Evolutionary conservation across 2,888 invertebrate species (phyloP).

Genomic region (Metallyticus violacea): DNA sequence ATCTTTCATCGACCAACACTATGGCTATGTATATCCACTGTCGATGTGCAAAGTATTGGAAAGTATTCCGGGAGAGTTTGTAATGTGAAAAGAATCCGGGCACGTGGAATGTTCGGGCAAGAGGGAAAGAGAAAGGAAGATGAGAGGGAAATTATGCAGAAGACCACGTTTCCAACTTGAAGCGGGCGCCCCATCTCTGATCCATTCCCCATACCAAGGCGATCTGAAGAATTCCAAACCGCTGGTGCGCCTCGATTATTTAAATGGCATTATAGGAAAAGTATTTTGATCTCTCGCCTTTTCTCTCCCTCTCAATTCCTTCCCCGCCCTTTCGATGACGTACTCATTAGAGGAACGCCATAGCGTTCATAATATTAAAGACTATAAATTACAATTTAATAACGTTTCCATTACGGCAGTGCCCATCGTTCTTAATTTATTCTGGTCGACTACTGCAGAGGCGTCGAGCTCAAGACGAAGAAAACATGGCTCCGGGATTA

Average conservation of each 20-base stretch:
- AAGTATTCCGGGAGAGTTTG: neutral
- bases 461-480: neutral
- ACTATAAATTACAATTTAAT: constrained; percentile 26
- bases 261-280: constrained; percentile 22
- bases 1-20: neutral
- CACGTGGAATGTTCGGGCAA: neutral
- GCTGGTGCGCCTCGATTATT: constrained; percentile 7
- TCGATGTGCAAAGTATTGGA: neutral
- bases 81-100: neutral
- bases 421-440: constrained; percentile 19
- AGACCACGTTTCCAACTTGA: neutral
- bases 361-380: constrained; percentile 17
- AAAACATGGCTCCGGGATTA: neutral
- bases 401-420: constrained; percentile 21
- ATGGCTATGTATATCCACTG: neutral
- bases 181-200: neutral
- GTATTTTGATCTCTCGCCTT: neutral
- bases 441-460: neutral
- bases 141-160: neutral
- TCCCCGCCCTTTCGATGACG: constrained; percentile 1
- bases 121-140: neutral
- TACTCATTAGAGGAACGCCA: constrained; percentile 12
- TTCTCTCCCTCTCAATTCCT: neutral
- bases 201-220: neutral
- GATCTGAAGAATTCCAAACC: constrained; percentile 2